A percentile compares a stretch with the other conserved stretches of the same genome.
These are phyloP conservation scores for Mechanitis messenoides DNA, from an alignment of 2,888 invertebrate genomes.

Conservation along the genomic window DNA sequence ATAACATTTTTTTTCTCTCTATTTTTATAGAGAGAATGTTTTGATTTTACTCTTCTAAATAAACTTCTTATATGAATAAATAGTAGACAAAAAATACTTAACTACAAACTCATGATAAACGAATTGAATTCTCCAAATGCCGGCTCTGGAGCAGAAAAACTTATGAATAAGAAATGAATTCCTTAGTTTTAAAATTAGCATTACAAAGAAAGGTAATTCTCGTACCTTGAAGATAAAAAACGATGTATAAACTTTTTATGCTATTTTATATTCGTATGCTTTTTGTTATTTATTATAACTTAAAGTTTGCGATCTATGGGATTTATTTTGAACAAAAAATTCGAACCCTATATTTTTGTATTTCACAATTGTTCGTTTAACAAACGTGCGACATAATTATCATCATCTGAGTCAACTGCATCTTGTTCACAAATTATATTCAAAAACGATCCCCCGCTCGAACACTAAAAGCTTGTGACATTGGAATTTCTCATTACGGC, in stretches of 20 bases:
- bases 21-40: too few relatives aligned
- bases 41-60: too few relatives aligned
- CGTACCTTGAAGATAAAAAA: slow-evolving; percentile 68
- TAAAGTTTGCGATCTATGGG: slow-evolving; percentile 52
- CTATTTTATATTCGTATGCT: slow-evolving; percentile 36
- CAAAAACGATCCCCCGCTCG: slow-evolving; percentile 48
- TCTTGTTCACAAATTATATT: slow-evolving; percentile 39
- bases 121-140: too few relatives aligned
- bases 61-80: background rate
- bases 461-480: slow-evolving; percentile 67
- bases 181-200: slow-evolving; percentile 76
- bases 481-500: slow-evolving; percentile 73
- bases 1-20: background rate
- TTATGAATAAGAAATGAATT: slow-evolving; percentile 77
- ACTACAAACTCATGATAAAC: too few relatives aligned
- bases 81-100: background rate
- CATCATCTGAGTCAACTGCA: slow-evolving; percentile 21
- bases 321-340: slow-evolving; percentile 31
- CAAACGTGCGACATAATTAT: slow-evolving; percentile 1
- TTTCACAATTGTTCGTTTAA: too few relatives aligned
- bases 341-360: slow-evolving; percentile 12
- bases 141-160: slow-evolving; percentile 59
- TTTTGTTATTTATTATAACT: slow-evolving; percentile 63
- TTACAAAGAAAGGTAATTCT: slow-evolving; percentile 74
- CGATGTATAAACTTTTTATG: slow-evolving; percentile 49